Evolutionary conservation across 2,113 vertebrate species (phyloP).

Genomic region (Paratilapia polleni): DNA sequence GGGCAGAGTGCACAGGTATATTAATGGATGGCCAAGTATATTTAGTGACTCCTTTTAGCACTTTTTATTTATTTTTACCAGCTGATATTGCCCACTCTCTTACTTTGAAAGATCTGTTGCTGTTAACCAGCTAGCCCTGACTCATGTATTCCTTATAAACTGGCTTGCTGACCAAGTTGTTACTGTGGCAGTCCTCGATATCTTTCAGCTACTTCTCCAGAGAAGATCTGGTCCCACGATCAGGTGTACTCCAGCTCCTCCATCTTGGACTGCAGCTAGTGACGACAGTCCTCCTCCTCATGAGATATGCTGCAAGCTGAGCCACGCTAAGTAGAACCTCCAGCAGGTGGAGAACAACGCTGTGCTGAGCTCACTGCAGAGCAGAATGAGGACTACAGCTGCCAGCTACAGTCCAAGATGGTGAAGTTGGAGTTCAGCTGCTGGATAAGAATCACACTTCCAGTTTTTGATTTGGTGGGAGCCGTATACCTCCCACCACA

Average conservation of each 20-base stretch:
- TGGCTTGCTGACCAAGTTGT: not conserved
- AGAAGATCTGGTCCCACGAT: not conserved
- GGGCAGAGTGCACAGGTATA: not conserved
- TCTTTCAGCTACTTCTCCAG: no score
- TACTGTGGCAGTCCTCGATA: not conserved
- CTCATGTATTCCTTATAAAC: not conserved
- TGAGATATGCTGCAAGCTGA: not conserved
- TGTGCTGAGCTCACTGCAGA: no score
- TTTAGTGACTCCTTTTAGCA: not conserved
- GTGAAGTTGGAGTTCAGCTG: not conserved
- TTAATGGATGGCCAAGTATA: not conserved
- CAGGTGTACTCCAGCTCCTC: accelerated
- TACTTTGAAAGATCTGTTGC: not conserved
- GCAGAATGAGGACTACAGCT: no score
- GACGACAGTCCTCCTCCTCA: not conserved
- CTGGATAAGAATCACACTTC: accelerated
- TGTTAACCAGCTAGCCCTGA: accelerated
- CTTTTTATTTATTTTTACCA: not conserved
- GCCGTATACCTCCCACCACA: not conserved
- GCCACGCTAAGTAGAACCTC: no score
- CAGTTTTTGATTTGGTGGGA: not conserved
- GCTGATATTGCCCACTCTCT: not conserved
- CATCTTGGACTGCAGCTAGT: not conserved
- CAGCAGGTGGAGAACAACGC: not conserved
- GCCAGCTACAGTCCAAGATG: not conserved